Conservation (phyloP, 2,888 invertebrate genomes). For the Disparrhopalites patrizii region DNA sequence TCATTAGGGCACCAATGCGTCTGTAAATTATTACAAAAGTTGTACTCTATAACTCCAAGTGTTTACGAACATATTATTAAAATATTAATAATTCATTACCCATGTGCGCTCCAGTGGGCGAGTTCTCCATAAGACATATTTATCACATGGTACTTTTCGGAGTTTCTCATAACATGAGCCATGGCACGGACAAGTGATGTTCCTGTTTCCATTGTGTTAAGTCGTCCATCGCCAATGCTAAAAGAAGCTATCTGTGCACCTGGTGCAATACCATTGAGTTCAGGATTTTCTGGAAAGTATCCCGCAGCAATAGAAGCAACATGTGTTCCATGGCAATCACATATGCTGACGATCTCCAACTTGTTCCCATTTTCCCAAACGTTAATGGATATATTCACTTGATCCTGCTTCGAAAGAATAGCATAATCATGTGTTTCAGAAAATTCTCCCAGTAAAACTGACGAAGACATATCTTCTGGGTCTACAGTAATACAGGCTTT, state of each 20-base stretch:
- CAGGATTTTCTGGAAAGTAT: constrained; percentile 77
- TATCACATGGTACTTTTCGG: constrained; percentile 69
- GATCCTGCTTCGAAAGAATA: constrained; percentile 57
- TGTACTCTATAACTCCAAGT: neutral
- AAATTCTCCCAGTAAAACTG: constrained; percentile 72
- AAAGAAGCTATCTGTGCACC: constrained; percentile 91
- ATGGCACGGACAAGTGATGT: constrained; percentile 88
- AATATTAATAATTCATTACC: constrained; percentile 60
- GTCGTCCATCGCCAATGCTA: constrained; percentile 62
- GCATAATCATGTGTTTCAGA: constrained; percentile 38
- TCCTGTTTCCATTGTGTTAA: constrained; percentile 91
- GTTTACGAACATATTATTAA: neutral
- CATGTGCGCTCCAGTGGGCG: constrained; percentile 82
- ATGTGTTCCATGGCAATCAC: constrained; percentile 95
- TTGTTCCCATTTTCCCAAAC: constrained; percentile 86
- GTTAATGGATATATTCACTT: constrained; percentile 83
- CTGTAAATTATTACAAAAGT: constrained; percentile 55
- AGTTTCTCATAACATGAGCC: constrained; percentile 68
- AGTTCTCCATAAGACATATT: constrained; percentile 98
- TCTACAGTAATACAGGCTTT: constrained; percentile 19
- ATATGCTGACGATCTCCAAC: constrained; percentile 88
- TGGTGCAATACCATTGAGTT: constrained; percentile 90
- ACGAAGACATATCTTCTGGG: neutral
- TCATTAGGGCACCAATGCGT: constrained; percentile 78
- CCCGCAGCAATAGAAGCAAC: constrained; percentile 89